Evolutionary conservation across 1,140 invertebrate species (phyloP), one percentile per base, ranked within the genome.

Genomic region (Latrodectus geometricus): DNA sequence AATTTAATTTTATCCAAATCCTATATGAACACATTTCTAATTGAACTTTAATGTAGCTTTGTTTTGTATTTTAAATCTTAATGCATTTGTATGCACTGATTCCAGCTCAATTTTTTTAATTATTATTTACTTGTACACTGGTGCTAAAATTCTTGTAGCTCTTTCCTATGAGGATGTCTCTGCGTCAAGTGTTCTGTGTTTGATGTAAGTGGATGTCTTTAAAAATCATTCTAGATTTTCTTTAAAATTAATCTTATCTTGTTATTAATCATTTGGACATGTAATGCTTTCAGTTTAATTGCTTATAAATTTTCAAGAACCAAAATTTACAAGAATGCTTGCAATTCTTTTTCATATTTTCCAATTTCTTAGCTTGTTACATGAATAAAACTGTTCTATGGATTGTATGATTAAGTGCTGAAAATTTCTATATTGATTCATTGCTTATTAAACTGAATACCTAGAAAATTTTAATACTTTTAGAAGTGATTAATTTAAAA

Each of bases 91-190:
- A 35, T 61, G 20, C 12, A 12, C 74, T 76, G 8, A 8, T 76
- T 76, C 20, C 21, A 9, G 20, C n/a, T 3, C 54, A 56, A 76
- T 17, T 61, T 69, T 69, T 21, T 69, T 20, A 68, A 15, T 82
- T 65, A 21, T 86, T n/a, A 21, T 21, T 56, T 61, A 56, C 35
- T 70, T 61, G 61, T 70, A 52, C 77, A 86, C 83, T 86, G 83
- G 83, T 86, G 83, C 83, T 86, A 86, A 86, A 86, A 66, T 77
- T 86, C 74, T 86, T 72, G 74, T 86, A 86, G 83, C 83, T 86
- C 77, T 81, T 86, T 86, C 83, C 75, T 86, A 49, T 54, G 75
- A 76, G 73, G 73, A 86, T 86, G 75, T 86, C 65, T 86, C 54
- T 56, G 48, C 76, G 83, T 86, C 83, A 49, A 70, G 75, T 86